Percentiles rank a stretch among this genome's conserved stretches.
phyloP scores from a whole-genome alignment of 2,113 vertebrate genomes.

The Tenebrosternarchus preto region DNA sequence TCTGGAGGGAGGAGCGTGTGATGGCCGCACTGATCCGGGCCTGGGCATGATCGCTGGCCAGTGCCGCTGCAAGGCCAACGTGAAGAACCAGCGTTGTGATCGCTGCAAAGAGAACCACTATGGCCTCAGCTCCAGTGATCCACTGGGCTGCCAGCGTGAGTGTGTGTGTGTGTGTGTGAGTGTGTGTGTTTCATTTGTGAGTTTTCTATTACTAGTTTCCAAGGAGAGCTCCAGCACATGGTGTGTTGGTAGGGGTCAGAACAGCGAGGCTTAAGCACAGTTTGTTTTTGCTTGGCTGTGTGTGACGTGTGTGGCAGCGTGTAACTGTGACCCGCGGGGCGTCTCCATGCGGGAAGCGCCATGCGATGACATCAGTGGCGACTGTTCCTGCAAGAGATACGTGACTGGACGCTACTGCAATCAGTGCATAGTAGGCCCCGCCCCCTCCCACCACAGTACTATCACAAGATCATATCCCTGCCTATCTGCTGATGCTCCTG shows the following conservation, averaged over 20 bases:
- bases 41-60: slow-evolving; percentile 81
- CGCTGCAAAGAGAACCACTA: slow-evolving; percentile 79
- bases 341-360: slow-evolving; percentile 71
- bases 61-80: slow-evolving; percentile 82
- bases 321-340: slow-evolving; percentile 80
- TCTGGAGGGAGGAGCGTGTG: slow-evolving; percentile 79
- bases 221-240: background rate
- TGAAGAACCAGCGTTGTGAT: slow-evolving; percentile 79
- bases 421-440: slow-evolving; percentile 81
- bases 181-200: background rate
- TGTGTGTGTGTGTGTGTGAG: slow-evolving; percentile 22
- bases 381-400: slow-evolving; percentile 86
- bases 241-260: background rate
- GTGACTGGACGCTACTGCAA: slow-evolving; percentile 82
- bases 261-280: background rate
- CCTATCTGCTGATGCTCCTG: too few species aligned
- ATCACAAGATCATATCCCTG: too few species aligned
- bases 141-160: slow-evolving; percentile 78
- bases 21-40: slow-evolving; percentile 76
- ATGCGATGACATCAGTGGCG: slow-evolving; percentile 82
- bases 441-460: background rate
- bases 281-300: background rate
- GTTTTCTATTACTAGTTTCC: background rate
- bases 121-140: slow-evolving; percentile 79
- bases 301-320: slow-evolving; percentile 66